A percentile compares a stretch with the other conserved stretches of the same genome.
Evolutionary conservation across 2,888 invertebrate genomes (phyloP).

Genomic region (Thecophora atra): DNA sequence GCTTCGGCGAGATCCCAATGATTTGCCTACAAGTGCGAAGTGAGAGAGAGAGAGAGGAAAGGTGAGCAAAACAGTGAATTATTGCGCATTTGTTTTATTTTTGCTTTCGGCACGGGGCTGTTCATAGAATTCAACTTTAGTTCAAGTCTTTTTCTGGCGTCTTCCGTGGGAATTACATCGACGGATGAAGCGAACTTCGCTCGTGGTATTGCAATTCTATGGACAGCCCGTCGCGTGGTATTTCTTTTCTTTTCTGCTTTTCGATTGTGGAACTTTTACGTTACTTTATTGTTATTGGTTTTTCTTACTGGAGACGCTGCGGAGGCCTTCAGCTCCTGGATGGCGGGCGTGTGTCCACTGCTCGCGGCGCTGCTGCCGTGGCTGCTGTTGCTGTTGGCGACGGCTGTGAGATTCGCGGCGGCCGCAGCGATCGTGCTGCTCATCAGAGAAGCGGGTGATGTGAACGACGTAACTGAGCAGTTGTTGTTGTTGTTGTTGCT

Average conservation of each 20-base stretch:
- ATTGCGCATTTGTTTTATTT: neutral
- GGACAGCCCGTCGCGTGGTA: neutral
- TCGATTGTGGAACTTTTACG: slow-evolving; percentile 54
- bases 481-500: slow-evolving; percentile 33
- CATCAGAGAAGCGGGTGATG: slow-evolving; percentile 49
- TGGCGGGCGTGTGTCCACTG: slow-evolving; percentile 57
- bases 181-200: neutral
- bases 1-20: slow-evolving; percentile 73
- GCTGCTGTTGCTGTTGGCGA: slow-evolving; percentile 42
- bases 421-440: slow-evolving; percentile 46
- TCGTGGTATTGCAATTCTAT: neutral
- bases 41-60: slow-evolving; percentile 1
- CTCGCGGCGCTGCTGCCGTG: slow-evolving; percentile 38
- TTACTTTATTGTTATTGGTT: slow-evolving; percentile 61
- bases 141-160: neutral
- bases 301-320: slow-evolving; percentile 66
- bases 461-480: slow-evolving; percentile 47
- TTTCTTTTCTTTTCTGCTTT: slow-evolving; percentile 38
- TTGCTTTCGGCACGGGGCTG: slow-evolving; percentile 6
- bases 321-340: slow-evolving; percentile 65
- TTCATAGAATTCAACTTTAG: slow-evolving; percentile 1
- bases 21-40: slow-evolving; percentile 50
- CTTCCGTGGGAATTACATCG: neutral
- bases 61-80: neutral
- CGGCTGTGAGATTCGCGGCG: slow-evolving; percentile 51